Conservation (phyloP, 2,113 vertebrate species). For the Tachycineta bicolor region DNA sequence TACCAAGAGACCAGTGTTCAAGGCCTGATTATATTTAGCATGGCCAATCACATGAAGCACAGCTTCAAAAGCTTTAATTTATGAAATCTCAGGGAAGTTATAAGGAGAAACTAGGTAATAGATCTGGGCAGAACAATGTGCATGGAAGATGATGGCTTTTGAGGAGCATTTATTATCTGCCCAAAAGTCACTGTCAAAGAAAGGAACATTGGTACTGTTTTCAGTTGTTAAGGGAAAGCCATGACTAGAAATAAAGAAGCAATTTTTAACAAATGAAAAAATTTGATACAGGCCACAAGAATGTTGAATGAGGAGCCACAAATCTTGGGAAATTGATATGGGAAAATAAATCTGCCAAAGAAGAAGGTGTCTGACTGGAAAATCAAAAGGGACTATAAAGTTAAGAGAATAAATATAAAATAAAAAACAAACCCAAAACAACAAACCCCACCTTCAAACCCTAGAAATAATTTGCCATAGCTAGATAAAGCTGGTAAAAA, state of each 20-base stretch:
- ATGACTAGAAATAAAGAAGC: neutral
- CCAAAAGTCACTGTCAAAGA: neutral
- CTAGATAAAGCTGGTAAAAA: neutral
- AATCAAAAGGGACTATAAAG: neutral
- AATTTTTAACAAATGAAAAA: neutral
- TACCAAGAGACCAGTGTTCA: constrained; percentile 23
- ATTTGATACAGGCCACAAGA: neutral
- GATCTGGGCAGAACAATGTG: neutral
- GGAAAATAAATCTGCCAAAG: neutral
- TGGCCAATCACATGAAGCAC: neutral
- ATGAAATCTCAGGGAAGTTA: neutral
- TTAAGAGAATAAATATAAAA: neutral
- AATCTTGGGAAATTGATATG: neutral
- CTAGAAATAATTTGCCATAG: neutral
- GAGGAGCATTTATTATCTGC: neutral
- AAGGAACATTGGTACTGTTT: neutral
- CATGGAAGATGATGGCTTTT: neutral
- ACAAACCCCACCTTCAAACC: rapidly evolving
- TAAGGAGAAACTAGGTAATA: neutral
- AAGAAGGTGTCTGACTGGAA: neutral
- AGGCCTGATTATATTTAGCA: neutral
- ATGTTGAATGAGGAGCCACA: neutral
- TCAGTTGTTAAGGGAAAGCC: neutral
- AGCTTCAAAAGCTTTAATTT: constrained; percentile 30
- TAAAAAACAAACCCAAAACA: neutral